phyloP scores from a whole-genome alignment of 2,888 invertebrate species.

The Aleiodes testaceus region DNA sequence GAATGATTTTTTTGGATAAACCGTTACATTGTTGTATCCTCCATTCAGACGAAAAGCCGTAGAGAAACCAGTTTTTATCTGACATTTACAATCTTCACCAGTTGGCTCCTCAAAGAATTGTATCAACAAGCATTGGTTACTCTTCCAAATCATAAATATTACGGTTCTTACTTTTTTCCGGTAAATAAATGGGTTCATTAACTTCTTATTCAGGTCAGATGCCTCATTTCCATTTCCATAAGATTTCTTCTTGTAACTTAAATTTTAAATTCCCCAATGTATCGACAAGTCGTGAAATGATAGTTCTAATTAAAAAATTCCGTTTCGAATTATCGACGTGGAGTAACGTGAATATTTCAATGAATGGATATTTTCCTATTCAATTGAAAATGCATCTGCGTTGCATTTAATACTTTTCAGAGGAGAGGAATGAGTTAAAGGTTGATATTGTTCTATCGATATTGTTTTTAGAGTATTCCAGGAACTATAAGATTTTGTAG shows the following conservation, averaged over 20 bases:
- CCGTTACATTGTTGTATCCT: conserved; percentile 46
- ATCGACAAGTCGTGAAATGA: no score
- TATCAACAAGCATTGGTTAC: conserved; percentile 31
- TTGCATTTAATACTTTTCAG: no score
- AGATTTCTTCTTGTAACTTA: background rate
- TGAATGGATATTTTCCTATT: no score
- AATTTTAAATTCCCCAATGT: background rate
- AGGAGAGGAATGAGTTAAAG: no score
- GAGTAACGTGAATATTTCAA: no score
- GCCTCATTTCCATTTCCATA: background rate
- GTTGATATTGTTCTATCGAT: no score
- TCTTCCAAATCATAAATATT: conserved; percentile 17
- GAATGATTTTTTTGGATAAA: conserved; percentile 16
- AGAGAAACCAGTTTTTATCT: conserved; percentile 58
- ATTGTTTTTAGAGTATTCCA: no score
- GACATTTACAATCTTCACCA: conserved; percentile 48
- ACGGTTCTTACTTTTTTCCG: conserved; percentile 16
- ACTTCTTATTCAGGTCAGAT: conserved; percentile 1
- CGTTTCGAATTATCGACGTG: no score
- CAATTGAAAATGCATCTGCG: no score
- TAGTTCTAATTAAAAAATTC: no score
- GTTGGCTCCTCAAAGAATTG: conserved; percentile 18
- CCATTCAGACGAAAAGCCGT: conserved; percentile 53
- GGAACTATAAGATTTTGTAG: no score
- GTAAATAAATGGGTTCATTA: conserved; percentile 10